Evolutionary conservation across 2,113 vertebrate genomes (phyloP).

Genomic region (Chaenogobius annularis): DNA sequence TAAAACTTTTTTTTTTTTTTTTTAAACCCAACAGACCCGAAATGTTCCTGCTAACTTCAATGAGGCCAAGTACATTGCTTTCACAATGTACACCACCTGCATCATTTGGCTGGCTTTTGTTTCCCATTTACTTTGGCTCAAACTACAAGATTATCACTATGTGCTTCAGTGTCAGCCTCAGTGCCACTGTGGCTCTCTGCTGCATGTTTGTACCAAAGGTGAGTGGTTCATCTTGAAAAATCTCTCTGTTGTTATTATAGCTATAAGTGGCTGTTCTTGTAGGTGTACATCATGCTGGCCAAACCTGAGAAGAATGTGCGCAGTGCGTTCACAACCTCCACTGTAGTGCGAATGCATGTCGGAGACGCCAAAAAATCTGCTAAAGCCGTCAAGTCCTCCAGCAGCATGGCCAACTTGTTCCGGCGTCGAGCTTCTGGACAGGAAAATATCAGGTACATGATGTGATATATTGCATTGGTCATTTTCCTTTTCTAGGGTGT

Average conservation of each 20-base stretch:
- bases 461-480: too few relatives aligned
- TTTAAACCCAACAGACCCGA: constrained; percentile 78
- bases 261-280: constrained; percentile 1
- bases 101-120: constrained; percentile 99
- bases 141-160: constrained; percentile 99
- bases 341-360: constrained; percentile 96
- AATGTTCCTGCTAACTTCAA: constrained; percentile 99
- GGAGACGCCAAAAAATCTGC: constrained; percentile 92
- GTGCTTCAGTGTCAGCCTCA: constrained; percentile 98
- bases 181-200: constrained; percentile 93
- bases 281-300: constrained; percentile 97
- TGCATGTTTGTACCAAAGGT: constrained; percentile 98
- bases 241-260: neutral
- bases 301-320: constrained; percentile 97
- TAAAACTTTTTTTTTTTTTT: neutral
- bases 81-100: constrained; percentile 99
- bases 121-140: constrained; percentile 98
- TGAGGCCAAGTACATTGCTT: constrained; percentile 98
- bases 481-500: too few relatives aligned
- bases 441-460: constrained; percentile 89
- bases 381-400: constrained; percentile 83
- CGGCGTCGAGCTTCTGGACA: constrained; percentile 88
- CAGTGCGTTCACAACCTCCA: constrained; percentile 97
- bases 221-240: constrained; percentile 12
- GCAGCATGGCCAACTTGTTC: constrained; percentile 94